Conservation (phyloP, 1,140 invertebrate genomes). For the Hylaeus anthracinus region DNA sequence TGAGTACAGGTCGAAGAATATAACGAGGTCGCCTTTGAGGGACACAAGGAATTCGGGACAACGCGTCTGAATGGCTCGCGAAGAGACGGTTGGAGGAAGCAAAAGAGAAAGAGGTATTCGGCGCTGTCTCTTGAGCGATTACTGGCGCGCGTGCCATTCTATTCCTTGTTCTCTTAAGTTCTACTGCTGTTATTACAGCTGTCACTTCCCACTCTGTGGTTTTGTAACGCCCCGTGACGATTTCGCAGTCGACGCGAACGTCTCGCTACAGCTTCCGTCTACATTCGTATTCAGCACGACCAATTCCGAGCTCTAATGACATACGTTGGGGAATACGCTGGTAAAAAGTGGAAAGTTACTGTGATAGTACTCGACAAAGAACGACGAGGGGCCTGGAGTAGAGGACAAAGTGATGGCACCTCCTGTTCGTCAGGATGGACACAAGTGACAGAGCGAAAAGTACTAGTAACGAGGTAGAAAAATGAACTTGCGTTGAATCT, state of each 20-base stretch:
- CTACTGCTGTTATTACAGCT: slow-evolving; percentile 43
- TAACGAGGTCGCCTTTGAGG: slow-evolving; percentile 23
- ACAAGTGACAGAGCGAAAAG: too few relatives aligned
- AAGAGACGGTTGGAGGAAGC: not conserved
- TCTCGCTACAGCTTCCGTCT: not conserved
- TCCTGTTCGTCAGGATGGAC: too few relatives aligned
- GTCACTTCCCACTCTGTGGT: slow-evolving; percentile 23
- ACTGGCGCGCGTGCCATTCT: slow-evolving; percentile 65
- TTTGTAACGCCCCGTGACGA: slow-evolving; percentile 11
- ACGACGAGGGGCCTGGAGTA: too few relatives aligned
- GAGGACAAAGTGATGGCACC: too few relatives aligned
- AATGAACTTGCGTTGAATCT: too few relatives aligned
- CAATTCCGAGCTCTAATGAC: not conserved
- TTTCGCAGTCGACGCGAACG: not conserved
- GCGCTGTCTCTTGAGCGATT: slow-evolving; percentile 70
- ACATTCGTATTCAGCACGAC: not conserved
- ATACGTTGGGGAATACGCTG: not conserved
- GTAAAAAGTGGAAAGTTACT: too few relatives aligned
- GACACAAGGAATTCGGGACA: slow-evolving; percentile 10
- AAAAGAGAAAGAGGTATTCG: slow-evolving; percentile 56
- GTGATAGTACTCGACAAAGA: too few relatives aligned
- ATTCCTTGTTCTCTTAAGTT: slow-evolving; percentile 28
- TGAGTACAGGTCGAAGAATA: slow-evolving; percentile 15
- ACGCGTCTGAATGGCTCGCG: slow-evolving; percentile 1
- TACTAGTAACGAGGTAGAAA: too few relatives aligned